Evolutionary conservation across 2,797 vertebrate genomes (phyloP).

Genomic region (Argentina silus): DNA sequence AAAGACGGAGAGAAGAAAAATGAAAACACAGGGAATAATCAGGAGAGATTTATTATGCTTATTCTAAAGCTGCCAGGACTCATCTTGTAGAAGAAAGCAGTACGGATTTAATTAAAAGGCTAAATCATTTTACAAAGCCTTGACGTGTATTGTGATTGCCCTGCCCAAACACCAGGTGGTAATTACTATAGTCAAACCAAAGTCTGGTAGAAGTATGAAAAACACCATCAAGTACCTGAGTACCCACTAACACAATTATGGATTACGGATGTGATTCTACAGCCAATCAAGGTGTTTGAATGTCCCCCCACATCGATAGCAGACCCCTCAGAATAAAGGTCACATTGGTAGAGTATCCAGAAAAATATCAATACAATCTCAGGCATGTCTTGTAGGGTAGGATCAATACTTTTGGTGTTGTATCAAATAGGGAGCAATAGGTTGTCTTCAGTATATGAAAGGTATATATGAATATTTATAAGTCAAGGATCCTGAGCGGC

Average conservation of each 20-base stretch:
- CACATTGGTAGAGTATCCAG: not conserved
- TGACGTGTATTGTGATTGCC: conserved; percentile 56
- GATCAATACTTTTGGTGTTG: not conserved
- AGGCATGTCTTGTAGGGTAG: not conserved
- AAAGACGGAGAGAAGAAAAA: conserved; percentile 56
- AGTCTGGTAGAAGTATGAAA: conserved; percentile 22
- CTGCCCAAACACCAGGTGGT: conserved; percentile 53
- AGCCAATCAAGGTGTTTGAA: not conserved
- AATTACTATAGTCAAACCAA: conserved; percentile 59
- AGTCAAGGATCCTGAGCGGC: no score
- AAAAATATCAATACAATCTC: not conserved
- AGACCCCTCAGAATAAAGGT: not conserved
- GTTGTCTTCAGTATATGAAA: not conserved
- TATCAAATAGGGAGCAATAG: not conserved
- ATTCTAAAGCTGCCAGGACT: conserved; percentile 68
- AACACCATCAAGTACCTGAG: conserved; percentile 16
- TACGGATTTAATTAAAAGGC: conserved; percentile 73
- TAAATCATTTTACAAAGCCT: conserved; percentile 62
- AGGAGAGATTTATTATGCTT: conserved; percentile 71
- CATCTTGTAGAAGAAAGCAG: conserved; percentile 58
- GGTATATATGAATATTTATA: no score
- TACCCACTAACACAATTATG: not conserved
- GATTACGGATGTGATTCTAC: not conserved
- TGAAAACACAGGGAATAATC: conserved; percentile 65
- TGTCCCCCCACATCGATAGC: not conserved